These are phyloP conservation scores for Falcaria lacertinaria DNA, from an alignment of 2,888 invertebrate species.

Conservation along the genomic window DNA sequence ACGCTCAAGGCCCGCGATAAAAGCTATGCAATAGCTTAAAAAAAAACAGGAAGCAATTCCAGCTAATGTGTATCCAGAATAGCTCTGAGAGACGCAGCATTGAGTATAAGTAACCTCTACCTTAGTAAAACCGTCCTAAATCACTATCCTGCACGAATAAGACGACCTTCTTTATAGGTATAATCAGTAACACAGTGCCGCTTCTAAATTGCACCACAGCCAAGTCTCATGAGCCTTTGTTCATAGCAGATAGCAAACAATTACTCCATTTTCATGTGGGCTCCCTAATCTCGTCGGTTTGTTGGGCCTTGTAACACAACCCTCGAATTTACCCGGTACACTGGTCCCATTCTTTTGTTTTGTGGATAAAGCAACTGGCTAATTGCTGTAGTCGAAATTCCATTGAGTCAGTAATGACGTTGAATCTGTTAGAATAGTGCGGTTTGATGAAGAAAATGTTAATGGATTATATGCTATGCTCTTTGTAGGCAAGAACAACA, in stretches of 20 bases:
- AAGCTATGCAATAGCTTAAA: too few species aligned
- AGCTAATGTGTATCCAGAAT: too few species aligned
- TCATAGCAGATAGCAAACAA: slow-evolving; percentile 53
- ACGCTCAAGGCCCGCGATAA: too few species aligned
- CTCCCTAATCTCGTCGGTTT: slow-evolving; percentile 43
- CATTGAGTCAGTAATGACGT: slow-evolving; percentile 2
- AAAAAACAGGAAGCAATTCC: too few species aligned
- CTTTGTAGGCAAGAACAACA: too few species aligned
- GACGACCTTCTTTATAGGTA: too few species aligned
- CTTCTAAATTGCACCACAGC: slow-evolving; percentile 1
- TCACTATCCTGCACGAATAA: too few species aligned
- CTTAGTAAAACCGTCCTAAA: too few species aligned
- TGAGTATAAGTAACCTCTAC: too few species aligned
- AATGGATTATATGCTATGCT: too few species aligned
- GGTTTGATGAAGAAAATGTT: too few species aligned
- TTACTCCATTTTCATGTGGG: slow-evolving; percentile 46
- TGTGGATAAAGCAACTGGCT: slow-evolving; percentile 21
- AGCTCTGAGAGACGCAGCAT: too few species aligned
- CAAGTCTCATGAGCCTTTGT: slow-evolving; percentile 41
- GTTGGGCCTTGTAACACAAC: slow-evolving; percentile 32
- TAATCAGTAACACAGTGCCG: background rate
- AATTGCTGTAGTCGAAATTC: slow-evolving; percentile 18
- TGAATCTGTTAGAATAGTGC: background rate
- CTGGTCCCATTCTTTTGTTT: slow-evolving; percentile 28
- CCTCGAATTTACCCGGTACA: slow-evolving; percentile 33